These are phyloP conservation scores for Addax nasomaculatus DNA, from an alignment of 2,113 vertebrate genomes.

Conservation along the genomic window DNA sequence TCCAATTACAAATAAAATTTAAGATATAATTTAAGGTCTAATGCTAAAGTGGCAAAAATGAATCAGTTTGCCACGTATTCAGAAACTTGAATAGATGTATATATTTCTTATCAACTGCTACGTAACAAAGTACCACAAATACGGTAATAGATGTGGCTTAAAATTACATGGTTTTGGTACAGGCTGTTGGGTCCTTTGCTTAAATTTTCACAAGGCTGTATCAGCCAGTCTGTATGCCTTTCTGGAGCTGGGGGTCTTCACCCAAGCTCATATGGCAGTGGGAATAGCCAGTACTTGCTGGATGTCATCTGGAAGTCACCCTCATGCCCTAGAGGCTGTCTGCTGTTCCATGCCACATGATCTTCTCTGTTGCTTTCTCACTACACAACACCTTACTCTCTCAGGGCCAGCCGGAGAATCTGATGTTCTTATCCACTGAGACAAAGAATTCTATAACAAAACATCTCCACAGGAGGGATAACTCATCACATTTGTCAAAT, in stretches of 20 bases:
- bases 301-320: neutral
- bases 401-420: neutral
- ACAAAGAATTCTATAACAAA: neutral
- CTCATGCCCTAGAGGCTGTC: neutral
- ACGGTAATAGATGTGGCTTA: neutral
- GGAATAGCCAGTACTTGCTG: neutral
- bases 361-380: neutral
- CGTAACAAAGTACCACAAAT: neutral
- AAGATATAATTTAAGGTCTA: neutral
- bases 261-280: neutral
- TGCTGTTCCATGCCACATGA: neutral
- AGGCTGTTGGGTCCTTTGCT: neutral
- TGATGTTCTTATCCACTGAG: neutral
- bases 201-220: neutral
- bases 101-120: neutral
- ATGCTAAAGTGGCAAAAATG: neutral
- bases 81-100: neutral
- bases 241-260: neutral
- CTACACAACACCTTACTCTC: neutral
- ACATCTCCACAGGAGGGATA: neutral
- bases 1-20: constrained; percentile 12
- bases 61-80: neutral
- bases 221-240: neutral
- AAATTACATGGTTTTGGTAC: neutral
- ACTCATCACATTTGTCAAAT: neutral